Conservation (phyloP, 1,140 invertebrate genomes). For the Delia radicum region DNA sequence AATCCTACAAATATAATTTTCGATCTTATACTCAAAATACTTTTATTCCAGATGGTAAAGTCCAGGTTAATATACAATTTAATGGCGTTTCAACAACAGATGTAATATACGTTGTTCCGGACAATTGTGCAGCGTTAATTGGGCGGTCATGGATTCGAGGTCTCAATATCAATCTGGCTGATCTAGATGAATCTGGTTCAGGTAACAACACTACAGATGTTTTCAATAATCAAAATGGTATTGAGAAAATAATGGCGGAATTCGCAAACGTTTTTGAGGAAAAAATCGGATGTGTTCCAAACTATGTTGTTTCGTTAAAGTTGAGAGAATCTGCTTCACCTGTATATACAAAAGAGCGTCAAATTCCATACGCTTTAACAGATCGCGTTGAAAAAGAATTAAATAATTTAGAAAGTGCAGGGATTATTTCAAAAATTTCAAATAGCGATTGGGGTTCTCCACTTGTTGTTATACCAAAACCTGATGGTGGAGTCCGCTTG, state of each 20-base stretch:
- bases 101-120: not conserved
- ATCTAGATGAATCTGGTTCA: not conserved
- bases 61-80: not conserved
- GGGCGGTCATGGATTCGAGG: no score
- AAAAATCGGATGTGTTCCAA: not conserved
- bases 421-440: no score
- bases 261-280: not conserved
- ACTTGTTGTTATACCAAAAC: constrained; percentile 58
- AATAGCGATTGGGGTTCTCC: constrained; percentile 56
- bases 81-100: not conserved
- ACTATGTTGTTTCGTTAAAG: not conserved
- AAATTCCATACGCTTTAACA: not conserved
- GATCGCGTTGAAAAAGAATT: not conserved
- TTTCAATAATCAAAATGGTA: not conserved
- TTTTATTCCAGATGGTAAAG: not conserved
- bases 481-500: constrained; percentile 50
- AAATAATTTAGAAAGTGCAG: no score
- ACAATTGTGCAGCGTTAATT: not conserved
- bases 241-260: not conserved
- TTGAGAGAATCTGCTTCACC: not conserved
- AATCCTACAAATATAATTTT: not conserved
- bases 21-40: not conserved
- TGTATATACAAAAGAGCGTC: not conserved
- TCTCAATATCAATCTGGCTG: not conserved
- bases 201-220: not conserved